phyloP scores from a whole-genome alignment of 2,888 invertebrate species.

The Pristionchus arcanus region DNA sequence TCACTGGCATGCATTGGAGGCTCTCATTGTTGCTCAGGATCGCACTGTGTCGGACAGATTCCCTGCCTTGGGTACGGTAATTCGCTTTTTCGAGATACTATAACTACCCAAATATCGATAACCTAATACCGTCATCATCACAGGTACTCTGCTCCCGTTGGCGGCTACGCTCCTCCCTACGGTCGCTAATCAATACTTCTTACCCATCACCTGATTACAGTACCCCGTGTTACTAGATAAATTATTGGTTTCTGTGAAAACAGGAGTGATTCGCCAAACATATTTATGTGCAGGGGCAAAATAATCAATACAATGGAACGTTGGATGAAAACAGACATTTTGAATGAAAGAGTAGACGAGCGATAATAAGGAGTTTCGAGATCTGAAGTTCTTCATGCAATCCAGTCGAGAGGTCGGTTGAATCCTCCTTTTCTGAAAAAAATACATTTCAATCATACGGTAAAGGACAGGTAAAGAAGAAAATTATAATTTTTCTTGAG shows the following conservation, averaged over 20 bases:
- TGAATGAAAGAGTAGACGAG: not conserved
- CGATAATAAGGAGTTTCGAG: not conserved
- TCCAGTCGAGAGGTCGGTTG: slow-evolving; percentile 92
- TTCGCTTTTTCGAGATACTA: not conserved
- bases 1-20: slow-evolving; percentile 29
- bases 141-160: slow-evolving; percentile 50
- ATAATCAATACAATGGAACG: not conserved
- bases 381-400: slow-evolving; percentile 65
- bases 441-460: not conserved
- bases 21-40: not conserved
- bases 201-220: not conserved
- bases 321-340: not conserved
- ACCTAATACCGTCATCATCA: not conserved
- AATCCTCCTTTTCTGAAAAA: slow-evolving; percentile 90
- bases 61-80: slow-evolving; percentile 46
- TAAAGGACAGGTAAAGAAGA: no score
- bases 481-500: no score
- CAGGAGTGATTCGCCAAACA: not conserved
- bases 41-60: slow-evolving; percentile 19
- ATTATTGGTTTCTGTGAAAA: slow-evolving; percentile 24
- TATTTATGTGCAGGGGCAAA: slow-evolving; percentile 16
- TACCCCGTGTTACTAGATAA: slow-evolving; percentile 25
- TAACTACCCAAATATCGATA: no score
- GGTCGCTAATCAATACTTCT: slow-evolving; percentile 44
- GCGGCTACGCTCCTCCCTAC: slow-evolving; percentile 48